Percentiles rank a stretch among this genome's conserved stretches.
These are phyloP conservation scores for Mormyrus proboscirostris DNA, from an alignment of 2,797 vertebrate genomes.

Conservation along the genomic window DNA sequence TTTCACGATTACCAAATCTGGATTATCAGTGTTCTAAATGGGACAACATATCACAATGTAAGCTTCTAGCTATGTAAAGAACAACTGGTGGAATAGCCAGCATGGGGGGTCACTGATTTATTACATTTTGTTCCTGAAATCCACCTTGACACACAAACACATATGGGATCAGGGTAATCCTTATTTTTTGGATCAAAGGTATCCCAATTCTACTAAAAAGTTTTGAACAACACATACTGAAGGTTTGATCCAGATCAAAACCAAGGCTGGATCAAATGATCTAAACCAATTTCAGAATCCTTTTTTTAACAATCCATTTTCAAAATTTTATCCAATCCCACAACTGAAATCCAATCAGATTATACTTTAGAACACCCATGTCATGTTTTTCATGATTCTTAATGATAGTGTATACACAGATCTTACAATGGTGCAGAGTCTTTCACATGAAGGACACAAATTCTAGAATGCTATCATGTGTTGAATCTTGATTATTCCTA, in stretches of 20 bases:
- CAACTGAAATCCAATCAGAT: not conserved
- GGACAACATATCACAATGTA: not conserved
- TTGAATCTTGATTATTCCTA: not conserved
- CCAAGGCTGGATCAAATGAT: not conserved
- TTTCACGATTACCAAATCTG: not conserved
- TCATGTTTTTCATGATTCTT: not conserved
- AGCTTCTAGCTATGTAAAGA: not conserved
- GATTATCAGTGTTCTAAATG: not conserved
- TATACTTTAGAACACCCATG: not conserved
- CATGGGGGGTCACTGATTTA: not conserved
- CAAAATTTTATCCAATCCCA: not conserved
- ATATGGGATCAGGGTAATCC: not conserved
- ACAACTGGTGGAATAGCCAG: not conserved
- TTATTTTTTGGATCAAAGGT: not conserved
- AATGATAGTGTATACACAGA: not conserved
- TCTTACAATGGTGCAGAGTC: not conserved
- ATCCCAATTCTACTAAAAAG: not conserved
- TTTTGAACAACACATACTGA: not conserved
- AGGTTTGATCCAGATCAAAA: not conserved
- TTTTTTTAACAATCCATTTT: not conserved
- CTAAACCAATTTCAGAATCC: not conserved
- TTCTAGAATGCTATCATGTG: not conserved
- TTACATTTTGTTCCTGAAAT: not conserved
- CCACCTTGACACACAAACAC: not conserved
- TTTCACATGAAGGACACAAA: not conserved